A percentile compares a stretch with the other conserved stretches of the same genome.
Evolutionary conservation across 1,140 invertebrate species (phyloP).

Genomic region (Drosophila elegans): DNA sequence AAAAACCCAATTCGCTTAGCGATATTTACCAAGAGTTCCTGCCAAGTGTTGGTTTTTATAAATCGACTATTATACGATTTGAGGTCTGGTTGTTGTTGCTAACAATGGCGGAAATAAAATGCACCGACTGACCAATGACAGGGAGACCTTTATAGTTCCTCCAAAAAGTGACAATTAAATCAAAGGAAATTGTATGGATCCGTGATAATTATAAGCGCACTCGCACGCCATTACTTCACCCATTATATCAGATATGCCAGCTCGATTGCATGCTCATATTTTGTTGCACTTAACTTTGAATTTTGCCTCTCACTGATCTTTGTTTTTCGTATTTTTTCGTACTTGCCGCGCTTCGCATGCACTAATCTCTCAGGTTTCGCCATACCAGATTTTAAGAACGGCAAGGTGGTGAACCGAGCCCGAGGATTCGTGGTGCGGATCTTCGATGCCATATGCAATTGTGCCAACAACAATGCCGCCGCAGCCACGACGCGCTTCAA

Average conservation of each 20-base stretch:
- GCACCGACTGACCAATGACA: neutral
- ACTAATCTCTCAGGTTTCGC: conserved; percentile 82
- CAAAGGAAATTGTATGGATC: neutral
- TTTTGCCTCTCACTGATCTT: conserved; percentile 59
- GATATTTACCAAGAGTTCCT: too few species aligned
- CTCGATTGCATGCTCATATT: conserved; percentile 46
- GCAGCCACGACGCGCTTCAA: conserved; percentile 84
- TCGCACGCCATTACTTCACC: conserved; percentile 14
- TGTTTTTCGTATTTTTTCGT: conserved; percentile 35
- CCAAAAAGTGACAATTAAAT: conserved; percentile 38
- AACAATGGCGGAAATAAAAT: neutral
- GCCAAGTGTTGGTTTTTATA: too few species aligned
- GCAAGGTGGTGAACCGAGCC: conserved; percentile 86
- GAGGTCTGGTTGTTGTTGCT: too few species aligned
- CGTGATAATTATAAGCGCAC: conserved; percentile 23
- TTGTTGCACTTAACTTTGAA: conserved; percentile 51
- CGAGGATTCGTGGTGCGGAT: conserved; percentile 87
- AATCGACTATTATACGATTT: too few species aligned
- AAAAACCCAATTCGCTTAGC: too few species aligned
- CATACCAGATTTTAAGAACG: conserved; percentile 85
- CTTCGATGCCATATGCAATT: conserved; percentile 87
- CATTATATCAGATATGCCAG: conserved; percentile 16
- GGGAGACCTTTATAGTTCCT: neutral
- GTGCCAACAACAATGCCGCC: conserved; percentile 86
- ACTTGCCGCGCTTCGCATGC: conserved; percentile 32